A percentile compares a stretch with the other conserved stretches of the same genome.
phyloP scores from a whole-genome alignment of 2,797 vertebrate genomes.

The Amazonetta brasiliensis region DNA sequence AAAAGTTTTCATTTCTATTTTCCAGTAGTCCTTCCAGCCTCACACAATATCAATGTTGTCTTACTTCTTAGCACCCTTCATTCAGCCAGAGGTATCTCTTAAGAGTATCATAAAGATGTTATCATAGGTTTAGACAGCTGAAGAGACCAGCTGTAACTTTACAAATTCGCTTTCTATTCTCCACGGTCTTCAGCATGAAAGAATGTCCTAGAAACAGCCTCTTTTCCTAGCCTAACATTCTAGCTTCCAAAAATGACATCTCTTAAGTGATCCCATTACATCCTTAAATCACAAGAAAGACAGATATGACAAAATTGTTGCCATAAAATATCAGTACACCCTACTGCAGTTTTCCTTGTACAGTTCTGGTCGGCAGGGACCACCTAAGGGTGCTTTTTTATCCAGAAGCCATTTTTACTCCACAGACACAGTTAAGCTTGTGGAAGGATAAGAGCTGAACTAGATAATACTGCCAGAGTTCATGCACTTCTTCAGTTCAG shows the following conservation, averaged over 20 bases:
- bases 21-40: neutral
- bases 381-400: neutral
- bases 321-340: neutral
- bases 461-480: neutral
- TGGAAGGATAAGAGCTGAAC: neutral
- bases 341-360: neutral
- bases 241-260: neutral
- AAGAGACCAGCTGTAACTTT: neutral
- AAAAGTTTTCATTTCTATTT: neutral
- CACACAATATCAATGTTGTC: neutral
- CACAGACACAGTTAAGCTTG: rapidly evolving
- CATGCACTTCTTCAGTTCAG: neutral
- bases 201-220: neutral
- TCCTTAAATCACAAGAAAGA: neutral
- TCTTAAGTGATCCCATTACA: neutral
- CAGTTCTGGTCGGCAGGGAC: neutral
- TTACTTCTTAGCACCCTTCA: neutral
- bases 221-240: neutral
- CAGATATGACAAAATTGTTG: neutral
- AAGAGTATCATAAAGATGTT: neutral
- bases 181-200: neutral
- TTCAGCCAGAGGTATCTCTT: neutral
- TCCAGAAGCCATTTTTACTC: neutral
- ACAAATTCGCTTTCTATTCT: neutral
- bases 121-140: neutral